These are phyloP conservation scores for Cetonia aurata DNA, from an alignment of 2,888 invertebrate species.

Conservation along the genomic window DNA sequence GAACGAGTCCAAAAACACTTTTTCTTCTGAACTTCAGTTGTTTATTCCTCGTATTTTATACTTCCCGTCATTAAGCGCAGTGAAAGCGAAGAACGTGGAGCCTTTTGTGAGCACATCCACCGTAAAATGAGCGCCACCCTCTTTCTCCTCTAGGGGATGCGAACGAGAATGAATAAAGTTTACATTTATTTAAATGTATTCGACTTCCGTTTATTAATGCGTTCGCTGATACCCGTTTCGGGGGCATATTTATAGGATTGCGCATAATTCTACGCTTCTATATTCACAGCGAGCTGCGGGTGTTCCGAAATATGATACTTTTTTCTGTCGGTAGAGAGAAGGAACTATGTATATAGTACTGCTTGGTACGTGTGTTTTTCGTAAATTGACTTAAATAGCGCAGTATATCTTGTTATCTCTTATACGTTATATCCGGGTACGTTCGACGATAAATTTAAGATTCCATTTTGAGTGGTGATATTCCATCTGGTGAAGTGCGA, in stretches of 20 bases:
- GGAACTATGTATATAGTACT: no score
- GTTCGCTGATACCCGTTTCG: constrained; percentile 24
- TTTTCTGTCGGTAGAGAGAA: constrained; percentile 8
- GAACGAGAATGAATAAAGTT: constrained; percentile 33
- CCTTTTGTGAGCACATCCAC: constrained; percentile 3
- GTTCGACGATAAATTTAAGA: constrained; percentile 20
- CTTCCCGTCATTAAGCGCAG: constrained; percentile 42
- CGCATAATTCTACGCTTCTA: constrained; percentile 33
- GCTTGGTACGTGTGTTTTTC: constrained; percentile 23
- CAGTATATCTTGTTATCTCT: constrained; percentile 17
- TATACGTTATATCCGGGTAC: constrained; percentile 5
- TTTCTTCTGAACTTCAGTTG: constrained; percentile 37
- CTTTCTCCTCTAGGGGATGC: constrained; percentile 2
- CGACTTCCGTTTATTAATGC: constrained; percentile 39
- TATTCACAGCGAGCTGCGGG: constrained; percentile 27
- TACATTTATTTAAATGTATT: constrained; percentile 41
- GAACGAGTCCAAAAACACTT: constrained; percentile 17
- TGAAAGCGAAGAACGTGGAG: constrained; percentile 7
- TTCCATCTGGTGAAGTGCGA: no score
- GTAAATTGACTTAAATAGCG: constrained; percentile 14
- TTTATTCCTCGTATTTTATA: constrained; percentile 41
- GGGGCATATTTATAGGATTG: constrained; percentile 8
- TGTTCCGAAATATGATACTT: constrained; percentile 33
- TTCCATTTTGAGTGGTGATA: background rate
- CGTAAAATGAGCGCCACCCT: constrained; percentile 19